Base-by-base conservation (phyloP, 1,140 invertebrate species). In the Saccostrea cuccullata region DNA sequence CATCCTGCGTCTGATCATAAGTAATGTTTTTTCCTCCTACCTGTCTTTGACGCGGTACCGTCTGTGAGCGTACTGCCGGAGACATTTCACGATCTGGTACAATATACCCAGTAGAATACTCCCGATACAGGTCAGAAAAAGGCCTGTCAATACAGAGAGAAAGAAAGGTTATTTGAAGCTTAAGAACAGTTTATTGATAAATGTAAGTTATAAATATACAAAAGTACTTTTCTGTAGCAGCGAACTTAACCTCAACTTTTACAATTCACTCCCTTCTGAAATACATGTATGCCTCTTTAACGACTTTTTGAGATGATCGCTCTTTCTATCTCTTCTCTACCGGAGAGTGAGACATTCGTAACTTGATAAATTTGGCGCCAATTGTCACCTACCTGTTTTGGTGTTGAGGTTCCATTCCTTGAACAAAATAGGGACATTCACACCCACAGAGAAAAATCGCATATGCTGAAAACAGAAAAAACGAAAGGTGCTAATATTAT, bases 51-150 rank as follows among this genome's bases (percentile, higher is more conserved):
- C 86, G 0, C 85, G 86, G 83, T 92, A 92, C 56, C 91, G 89
- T 13, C 92, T 88, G 26, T 93, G 93, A 36, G 92, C 85, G 55
- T 92, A 92, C 20, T 91, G 90, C 40, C 93, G 86, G 9, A 93
- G 86, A 88, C 91, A 92, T 88, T 93, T 94, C 12, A 93, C 89
- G 23, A 90, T 91, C 82, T 93, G 92, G 85, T 92, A 93, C 13
- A 91, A 26, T 23, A 94, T 86, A n/a, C 92, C 93, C 73, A 93
- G 70, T 0, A 93, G 73, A 73, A 92, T 89, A 3, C 91, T 89
- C 15, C 83, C 88, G 2, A 94, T 64, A 84, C 92, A 92, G 0
- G 90, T 70, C 15, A 92, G 58, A 82, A 90, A 91, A 9, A 92
- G 70, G 47, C 87, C 91, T 92, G 84, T 36, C 70, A 77, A 77